phyloP scores from a whole-genome alignment of 1,140 invertebrate species.

The Teleogryllus occipitalis region DNA sequence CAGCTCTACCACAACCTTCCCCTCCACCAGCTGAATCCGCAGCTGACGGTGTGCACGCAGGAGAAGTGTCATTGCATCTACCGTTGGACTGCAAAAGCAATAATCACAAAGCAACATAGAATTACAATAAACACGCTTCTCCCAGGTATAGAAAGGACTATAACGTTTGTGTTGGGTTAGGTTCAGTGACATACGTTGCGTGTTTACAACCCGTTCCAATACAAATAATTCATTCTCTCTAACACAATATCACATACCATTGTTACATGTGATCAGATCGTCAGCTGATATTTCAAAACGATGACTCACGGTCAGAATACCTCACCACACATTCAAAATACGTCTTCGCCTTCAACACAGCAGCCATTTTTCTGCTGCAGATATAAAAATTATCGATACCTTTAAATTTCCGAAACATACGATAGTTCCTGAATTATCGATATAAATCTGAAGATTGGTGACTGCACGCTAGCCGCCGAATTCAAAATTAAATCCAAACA shows the following conservation, averaged over 20 bases:
- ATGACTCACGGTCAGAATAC: slow-evolving; percentile 19
- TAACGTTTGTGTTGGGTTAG: background rate
- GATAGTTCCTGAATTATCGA: too few species aligned
- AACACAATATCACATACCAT: slow-evolving; percentile 13
- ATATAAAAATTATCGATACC: background rate
- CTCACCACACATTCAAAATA: slow-evolving; percentile 14
- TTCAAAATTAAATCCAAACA: too few species aligned
- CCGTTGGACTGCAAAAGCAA: slow-evolving; percentile 13
- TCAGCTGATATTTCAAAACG: slow-evolving; percentile 14
- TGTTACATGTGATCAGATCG: background rate
- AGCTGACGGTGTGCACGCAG: background rate
- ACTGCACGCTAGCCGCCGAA: too few species aligned
- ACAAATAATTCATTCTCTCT: background rate
- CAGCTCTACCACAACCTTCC: background rate
- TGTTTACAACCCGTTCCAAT: background rate
- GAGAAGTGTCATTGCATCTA: slow-evolving; percentile 6
- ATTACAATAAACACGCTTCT: background rate
- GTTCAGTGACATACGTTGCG: too few species aligned
- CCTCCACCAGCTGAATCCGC: slow-evolving; percentile 8
- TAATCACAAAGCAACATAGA: background rate
- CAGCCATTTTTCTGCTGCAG: slow-evolving; percentile 15
- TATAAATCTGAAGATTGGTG: too few species aligned
- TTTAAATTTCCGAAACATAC: background rate
- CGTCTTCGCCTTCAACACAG: slow-evolving; percentile 12
- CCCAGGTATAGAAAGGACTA: background rate